Percentiles rank a stretch among this genome's conserved stretches.
Conservation (phyloP, 2,888 invertebrate species). For the Julus scanicus region DNA sequence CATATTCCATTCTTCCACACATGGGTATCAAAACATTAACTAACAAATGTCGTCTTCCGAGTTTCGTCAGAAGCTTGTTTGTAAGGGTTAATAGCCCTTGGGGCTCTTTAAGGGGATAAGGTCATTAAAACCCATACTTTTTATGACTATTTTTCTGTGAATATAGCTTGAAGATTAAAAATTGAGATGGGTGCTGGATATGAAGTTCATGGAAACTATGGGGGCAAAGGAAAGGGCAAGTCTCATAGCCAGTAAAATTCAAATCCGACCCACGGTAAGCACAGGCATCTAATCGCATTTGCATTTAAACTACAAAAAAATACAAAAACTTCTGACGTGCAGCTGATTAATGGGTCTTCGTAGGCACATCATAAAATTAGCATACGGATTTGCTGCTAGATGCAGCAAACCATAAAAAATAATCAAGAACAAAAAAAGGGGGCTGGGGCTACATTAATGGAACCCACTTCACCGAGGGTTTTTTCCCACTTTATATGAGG, state of each 20-base stretch:
- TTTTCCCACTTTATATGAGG: background rate
- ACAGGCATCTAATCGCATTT: background rate
- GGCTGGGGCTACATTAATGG: background rate
- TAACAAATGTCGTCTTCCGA: background rate
- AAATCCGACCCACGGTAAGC: conserved; percentile 8
- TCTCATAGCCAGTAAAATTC: background rate
- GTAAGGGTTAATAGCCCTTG: background rate
- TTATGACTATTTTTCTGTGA: background rate
- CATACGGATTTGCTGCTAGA: conserved; percentile 12
- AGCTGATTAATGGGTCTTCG: conserved; percentile 42
- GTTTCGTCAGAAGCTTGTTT: background rate
- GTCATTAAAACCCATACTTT: background rate
- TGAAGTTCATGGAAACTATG: background rate
- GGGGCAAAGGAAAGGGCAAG: background rate
- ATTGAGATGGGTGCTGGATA: background rate
- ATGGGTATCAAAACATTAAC: background rate
- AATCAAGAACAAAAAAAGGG: conserved; percentile 10
- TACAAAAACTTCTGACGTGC: conserved; percentile 25
- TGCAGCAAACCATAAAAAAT: conserved; percentile 8
- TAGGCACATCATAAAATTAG: conserved; percentile 42
- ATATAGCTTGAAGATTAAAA: conserved; percentile 18
- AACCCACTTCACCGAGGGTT: background rate
- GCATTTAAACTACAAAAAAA: conserved; percentile 30
- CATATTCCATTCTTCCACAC: too few species aligned
- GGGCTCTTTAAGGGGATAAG: background rate